These are phyloP conservation scores for Alauda arvensis DNA, from an alignment of 2,797 vertebrate genomes.

Conservation along the genomic window DNA sequence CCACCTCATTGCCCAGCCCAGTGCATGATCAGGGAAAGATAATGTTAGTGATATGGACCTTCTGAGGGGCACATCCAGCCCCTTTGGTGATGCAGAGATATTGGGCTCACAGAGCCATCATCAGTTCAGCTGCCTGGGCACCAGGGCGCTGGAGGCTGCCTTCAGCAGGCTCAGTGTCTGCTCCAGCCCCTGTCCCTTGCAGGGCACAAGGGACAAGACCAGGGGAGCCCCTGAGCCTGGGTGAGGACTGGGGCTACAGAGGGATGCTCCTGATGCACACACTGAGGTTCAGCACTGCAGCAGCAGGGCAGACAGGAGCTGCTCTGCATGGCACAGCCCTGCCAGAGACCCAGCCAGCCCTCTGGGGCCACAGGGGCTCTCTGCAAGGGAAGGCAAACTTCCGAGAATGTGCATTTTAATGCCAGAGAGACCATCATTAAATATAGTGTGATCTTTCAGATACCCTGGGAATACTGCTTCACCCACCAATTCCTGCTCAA, in stretches of 20 bases:
- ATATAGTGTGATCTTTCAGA: background rate
- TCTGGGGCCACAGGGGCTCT: background rate
- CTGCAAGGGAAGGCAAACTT: background rate
- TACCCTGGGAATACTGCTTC: background rate
- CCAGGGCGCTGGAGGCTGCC: fast-evolving
- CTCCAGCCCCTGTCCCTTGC: fast-evolving
- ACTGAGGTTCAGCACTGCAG: fast-evolving
- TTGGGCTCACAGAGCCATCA: fast-evolving
- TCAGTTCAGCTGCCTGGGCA: no score
- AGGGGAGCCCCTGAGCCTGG: background rate
- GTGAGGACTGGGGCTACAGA: fast-evolving
- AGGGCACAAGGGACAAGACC: background rate
- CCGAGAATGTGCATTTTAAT: background rate
- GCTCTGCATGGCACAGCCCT: background rate
- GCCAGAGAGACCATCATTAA: background rate
- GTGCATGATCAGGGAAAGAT: background rate
- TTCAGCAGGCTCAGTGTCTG: background rate
- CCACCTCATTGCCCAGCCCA: background rate
- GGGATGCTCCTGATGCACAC: fast-evolving
- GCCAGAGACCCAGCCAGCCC: background rate
- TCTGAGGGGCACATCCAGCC: background rate
- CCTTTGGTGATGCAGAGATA: background rate
- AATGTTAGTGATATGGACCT: fast-evolving
- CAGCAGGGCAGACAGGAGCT: background rate
- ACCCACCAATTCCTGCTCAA: background rate